Evolutionary conservation across 2,888 invertebrate species (phyloP), one percentile per base, ranked within the genome.

Genomic region (Nymphalis urticae): DNA sequence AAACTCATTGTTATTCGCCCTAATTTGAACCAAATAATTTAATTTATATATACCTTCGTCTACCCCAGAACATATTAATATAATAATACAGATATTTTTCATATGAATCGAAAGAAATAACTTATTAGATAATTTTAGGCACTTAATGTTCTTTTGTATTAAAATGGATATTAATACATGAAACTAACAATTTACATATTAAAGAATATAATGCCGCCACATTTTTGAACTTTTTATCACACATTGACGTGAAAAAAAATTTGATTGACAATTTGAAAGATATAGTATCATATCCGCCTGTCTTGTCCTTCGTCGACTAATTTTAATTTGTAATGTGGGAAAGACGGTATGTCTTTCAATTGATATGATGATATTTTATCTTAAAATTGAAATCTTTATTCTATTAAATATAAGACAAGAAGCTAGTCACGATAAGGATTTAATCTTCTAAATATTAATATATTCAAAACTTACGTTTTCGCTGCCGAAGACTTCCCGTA

Each of bases 241-340:
- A 53, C 7, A 50, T 58, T 54, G 70, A 56, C 69, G 53, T 50
- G 48, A 24, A 62, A 56, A 58, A 48, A 53, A 60, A 60, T 17
- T 48, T 65, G 70, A 70, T 67, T 70, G 67, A 67, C 67, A 67
- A 54, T 53, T 32, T 21, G 21, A 48, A 62, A 60, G 58, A 61
- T 67, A 70, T 56, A 32, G n/a, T 64, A 56, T 70, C 70, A 48
- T 21, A 62, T 70, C 62, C 53, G 51, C 61, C 61, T 53, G 53
- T 42, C 59, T 53, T 42, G 60, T 61, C 67, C 64, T 47, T 60
- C 59, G 54, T 63, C 62, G 48, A 48, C 51, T 62, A 17, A 17
- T 48, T 58, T 58, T 42, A 58, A 58, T 36, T 60, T 50, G 47
- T 51, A 42, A 67, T 62, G 56, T 64, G 61, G 27, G 60, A 66